A percentile compares a stretch with the other conserved stretches of the same genome.
phyloP scores from a whole-genome alignment of 2,888 invertebrate species.

The Lucinisca nassula region DNA sequence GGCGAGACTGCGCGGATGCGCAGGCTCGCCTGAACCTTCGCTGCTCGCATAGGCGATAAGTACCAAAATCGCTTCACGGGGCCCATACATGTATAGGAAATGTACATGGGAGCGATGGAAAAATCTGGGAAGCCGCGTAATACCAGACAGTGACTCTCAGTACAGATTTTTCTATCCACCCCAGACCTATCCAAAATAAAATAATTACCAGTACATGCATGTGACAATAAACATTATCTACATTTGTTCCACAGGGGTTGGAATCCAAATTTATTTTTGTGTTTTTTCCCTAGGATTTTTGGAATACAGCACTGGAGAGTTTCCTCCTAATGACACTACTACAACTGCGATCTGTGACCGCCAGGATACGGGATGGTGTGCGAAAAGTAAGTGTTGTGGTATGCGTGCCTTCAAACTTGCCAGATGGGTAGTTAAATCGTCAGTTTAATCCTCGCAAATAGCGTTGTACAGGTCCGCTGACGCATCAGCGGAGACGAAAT shows the following conservation, averaged over 20 bases:
- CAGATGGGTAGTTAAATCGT: too few relatives aligned
- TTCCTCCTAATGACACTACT: neutral
- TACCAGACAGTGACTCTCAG: neutral
- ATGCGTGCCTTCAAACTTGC: too few relatives aligned
- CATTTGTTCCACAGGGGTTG: too few relatives aligned
- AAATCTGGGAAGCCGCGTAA: neutral
- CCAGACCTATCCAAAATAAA: neutral
- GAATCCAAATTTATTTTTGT: neutral
- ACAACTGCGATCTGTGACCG: neutral
- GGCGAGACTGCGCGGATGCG: too few relatives aligned
- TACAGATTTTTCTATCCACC: too few relatives aligned
- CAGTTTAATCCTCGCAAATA: too few relatives aligned
- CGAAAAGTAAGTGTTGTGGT: neutral
- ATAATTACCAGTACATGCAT: neutral
- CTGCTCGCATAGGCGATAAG: too few relatives aligned
- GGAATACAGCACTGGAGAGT: neutral
- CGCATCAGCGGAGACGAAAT: too few relatives aligned
- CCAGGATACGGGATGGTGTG: neutral
- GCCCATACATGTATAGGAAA: too few relatives aligned
- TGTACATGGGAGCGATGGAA: neutral
- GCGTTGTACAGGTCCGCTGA: too few relatives aligned
- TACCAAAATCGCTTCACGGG: too few relatives aligned
- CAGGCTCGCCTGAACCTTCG: too few relatives aligned
- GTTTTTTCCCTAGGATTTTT: neutral
- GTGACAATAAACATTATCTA: neutral